Conservation (phyloP, 2,888 invertebrate genomes). For the Drosophila stalkeri region DNA sequence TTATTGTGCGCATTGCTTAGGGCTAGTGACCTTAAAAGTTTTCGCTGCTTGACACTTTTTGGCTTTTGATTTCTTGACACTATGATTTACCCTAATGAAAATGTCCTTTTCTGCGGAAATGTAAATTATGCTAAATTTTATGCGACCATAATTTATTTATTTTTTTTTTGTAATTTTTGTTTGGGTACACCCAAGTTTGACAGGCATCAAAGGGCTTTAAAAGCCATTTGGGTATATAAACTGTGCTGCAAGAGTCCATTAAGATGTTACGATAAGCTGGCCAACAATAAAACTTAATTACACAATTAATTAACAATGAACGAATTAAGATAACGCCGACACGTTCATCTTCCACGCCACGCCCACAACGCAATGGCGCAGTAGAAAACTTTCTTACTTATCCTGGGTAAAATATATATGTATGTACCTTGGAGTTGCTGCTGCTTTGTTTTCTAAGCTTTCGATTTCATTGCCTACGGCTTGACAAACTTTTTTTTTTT, state of each 20-base stretch:
- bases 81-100: constrained; percentile 37
- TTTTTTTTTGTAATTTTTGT: no score
- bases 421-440: neutral
- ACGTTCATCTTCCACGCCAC: constrained; percentile 18
- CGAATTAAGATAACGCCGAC: constrained; percentile 36
- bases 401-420: constrained; percentile 25
- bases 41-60: constrained; percentile 32
- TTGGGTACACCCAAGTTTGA: constrained; percentile 9
- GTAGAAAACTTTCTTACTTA: constrained; percentile 47
- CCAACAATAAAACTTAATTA: constrained; percentile 24
- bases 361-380: constrained; percentile 40
- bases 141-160: constrained; percentile 15
- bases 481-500: constrained; percentile 48
- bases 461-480: constrained; percentile 53
- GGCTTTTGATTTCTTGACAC: constrained; percentile 26
- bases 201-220: neutral
- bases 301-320: constrained; percentile 51
- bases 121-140: constrained; percentile 31
- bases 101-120: constrained; percentile 35
- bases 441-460: constrained; percentile 24
- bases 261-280: constrained; percentile 24
- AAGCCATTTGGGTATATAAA: constrained; percentile 16
- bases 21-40: constrained; percentile 33
- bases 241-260: constrained; percentile 17
- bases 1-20: constrained; percentile 3